These are phyloP conservation scores for Torymus auratus DNA, from an alignment of 2,888 invertebrate genomes.

Conservation along the genomic window DNA sequence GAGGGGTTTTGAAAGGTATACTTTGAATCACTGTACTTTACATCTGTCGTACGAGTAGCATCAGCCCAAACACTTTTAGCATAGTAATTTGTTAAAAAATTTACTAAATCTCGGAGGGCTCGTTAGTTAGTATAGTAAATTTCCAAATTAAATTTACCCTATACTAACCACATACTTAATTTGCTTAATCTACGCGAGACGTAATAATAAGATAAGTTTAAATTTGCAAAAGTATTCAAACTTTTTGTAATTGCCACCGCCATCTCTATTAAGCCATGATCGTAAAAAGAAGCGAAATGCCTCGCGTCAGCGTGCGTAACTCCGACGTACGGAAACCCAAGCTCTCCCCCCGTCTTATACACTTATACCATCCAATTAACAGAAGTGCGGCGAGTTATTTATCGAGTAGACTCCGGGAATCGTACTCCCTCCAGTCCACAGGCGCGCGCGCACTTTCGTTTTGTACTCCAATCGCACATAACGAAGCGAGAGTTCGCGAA, in stretches of 20 bases:
- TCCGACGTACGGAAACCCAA: background rate
- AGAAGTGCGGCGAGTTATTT: slow-evolving; percentile 41
- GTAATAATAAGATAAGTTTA: background rate
- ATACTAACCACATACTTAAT: too few relatives aligned
- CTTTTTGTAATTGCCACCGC: background rate
- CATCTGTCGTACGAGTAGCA: too few relatives aligned
- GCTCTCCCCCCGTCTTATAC: slow-evolving; percentile 10
- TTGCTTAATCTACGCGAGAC: too few relatives aligned
- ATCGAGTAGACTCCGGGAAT: slow-evolving; percentile 37
- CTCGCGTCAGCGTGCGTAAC: background rate
- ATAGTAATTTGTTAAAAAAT: too few relatives aligned
- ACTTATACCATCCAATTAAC: slow-evolving; percentile 46
- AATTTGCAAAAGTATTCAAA: background rate
- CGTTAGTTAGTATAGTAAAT: too few relatives aligned
- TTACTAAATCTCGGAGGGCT: too few relatives aligned
- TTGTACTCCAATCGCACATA: slow-evolving; percentile 42
- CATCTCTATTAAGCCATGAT: background rate
- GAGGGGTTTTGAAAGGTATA: too few relatives aligned
- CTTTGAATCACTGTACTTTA: too few relatives aligned
- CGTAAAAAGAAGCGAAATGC: slow-evolving; percentile 5
- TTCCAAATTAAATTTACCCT: too few relatives aligned
- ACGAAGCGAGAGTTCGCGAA: slow-evolving; percentile 42
- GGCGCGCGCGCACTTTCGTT: slow-evolving; percentile 31
- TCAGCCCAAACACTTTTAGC: too few relatives aligned
- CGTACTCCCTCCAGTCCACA: slow-evolving; percentile 24